Evolutionary conservation across 2,888 invertebrate genomes (phyloP).

Genomic region (Entomobrya multifasciata): DNA sequence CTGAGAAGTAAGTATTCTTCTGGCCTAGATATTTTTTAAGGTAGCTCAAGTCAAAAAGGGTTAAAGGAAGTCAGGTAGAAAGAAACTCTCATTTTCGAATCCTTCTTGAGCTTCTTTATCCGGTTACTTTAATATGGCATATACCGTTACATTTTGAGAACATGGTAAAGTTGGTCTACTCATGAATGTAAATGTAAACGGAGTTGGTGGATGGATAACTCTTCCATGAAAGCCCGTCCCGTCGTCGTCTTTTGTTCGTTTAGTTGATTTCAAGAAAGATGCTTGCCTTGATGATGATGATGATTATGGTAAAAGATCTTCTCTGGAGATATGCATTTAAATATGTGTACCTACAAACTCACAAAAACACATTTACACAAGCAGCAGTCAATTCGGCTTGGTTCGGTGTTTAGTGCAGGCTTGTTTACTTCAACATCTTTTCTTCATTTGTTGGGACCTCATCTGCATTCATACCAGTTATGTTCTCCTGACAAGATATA

Average conservation of each 20-base stretch:
- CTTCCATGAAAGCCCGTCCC: not conserved
- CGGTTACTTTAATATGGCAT: slow-evolving; percentile 2
- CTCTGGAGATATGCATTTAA: slow-evolving; percentile 50
- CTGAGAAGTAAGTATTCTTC: too few species aligned
- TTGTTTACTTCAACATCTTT: slow-evolving; percentile 30
- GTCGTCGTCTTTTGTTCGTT: slow-evolving; percentile 12
- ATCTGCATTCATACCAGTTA: slow-evolving; percentile 50
- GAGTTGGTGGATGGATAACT: slow-evolving; percentile 23
- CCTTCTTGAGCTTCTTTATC: not conserved
- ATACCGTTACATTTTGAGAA: not conserved
- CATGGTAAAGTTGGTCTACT: not conserved
- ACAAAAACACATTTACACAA: not conserved
- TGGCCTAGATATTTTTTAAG: slow-evolving; percentile 31
- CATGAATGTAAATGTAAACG: slow-evolving; percentile 3
- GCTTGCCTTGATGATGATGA: slow-evolving; percentile 6
- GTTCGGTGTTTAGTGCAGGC: not conserved
- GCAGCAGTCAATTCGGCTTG: not conserved
- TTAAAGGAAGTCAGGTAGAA: not conserved
- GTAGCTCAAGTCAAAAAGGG: not conserved
- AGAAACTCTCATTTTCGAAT: slow-evolving; percentile 27
- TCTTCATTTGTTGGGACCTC: not conserved
- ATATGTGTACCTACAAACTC: not conserved
- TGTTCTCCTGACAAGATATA: not conserved
- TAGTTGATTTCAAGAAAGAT: slow-evolving; percentile 34
- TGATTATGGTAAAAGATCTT: slow-evolving; percentile 47